Conservation (phyloP, 2,113 vertebrate species). For the Leptosomus discolor region DNA sequence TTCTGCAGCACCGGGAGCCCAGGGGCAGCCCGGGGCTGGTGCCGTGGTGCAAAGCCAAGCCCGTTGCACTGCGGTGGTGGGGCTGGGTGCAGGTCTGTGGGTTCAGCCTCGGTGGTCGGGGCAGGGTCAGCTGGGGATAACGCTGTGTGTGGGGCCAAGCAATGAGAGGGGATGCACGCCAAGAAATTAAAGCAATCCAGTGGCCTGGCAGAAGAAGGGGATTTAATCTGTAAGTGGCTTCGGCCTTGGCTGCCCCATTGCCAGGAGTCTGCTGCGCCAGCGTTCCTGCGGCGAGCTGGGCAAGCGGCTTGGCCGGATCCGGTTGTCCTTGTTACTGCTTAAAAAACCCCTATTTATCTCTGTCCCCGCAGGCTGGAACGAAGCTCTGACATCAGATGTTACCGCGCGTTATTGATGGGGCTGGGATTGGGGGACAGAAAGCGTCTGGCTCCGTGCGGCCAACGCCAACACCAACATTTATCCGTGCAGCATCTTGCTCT, state of each 20-base stretch:
- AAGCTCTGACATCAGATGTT: not conserved
- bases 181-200: not conserved
- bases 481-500: not conserved
- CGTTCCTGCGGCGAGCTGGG: not conserved
- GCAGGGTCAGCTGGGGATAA: not conserved
- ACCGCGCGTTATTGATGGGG: not conserved
- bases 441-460: not conserved
- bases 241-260: not conserved
- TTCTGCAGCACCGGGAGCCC: not conserved
- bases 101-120: fast-evolving
- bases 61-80: too few species aligned
- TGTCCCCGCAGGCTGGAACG: not conserved
- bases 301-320: not conserved
- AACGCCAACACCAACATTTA: fast-evolving
- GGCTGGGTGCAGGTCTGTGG: fast-evolving
- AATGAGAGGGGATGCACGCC: fast-evolving
- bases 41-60: not conserved
- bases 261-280: not conserved
- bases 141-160: fast-evolving
- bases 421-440: not conserved
- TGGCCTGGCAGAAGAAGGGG: not conserved
- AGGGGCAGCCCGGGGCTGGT: not conserved
- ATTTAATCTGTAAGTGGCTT: not conserved
- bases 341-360: not conserved
- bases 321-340: not conserved